Percentiles rank a stretch among this genome's conserved stretches.
Conservation (phyloP, 2,797 vertebrate species). For the Bovichtus diacanthus region DNA sequence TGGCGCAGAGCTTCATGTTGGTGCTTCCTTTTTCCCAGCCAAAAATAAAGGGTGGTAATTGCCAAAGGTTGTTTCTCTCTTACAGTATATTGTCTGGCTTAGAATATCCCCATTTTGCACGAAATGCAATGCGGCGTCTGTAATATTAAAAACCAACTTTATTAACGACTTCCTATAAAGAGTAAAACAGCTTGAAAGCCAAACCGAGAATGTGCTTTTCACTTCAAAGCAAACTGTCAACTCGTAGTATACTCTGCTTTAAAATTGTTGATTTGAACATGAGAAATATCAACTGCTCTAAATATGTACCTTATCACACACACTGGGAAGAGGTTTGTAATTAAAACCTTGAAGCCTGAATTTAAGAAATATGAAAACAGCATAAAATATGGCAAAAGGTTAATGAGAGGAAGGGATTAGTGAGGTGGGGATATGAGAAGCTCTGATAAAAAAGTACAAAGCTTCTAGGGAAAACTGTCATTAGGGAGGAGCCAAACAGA, state of each 20-base stretch:
- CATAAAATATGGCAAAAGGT: conserved; percentile 22
- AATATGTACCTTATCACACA: conserved; percentile 9
- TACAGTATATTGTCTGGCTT: conserved; percentile 12
- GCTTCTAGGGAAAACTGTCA: conserved; percentile 57
- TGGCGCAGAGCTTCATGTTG: not conserved
- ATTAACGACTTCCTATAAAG: conserved; percentile 17
- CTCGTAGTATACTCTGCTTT: not conserved
- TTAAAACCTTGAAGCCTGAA: not conserved
- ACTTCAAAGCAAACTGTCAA: not conserved
- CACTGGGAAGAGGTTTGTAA: conserved; percentile 5
- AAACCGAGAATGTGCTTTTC: not conserved
- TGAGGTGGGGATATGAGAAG: conserved; percentile 23
- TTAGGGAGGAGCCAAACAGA: conserved; percentile 45
- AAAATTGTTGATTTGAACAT: not conserved
- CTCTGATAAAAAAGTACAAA: conserved; percentile 37
- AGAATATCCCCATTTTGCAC: conserved; percentile 9
- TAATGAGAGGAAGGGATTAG: conserved; percentile 55
- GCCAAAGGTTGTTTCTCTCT: not conserved
- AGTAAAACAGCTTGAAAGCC: not conserved
- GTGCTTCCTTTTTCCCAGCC: not conserved
- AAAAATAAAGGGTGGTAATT: conserved; percentile 15
- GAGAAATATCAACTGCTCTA: not conserved
- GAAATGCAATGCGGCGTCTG: not conserved
- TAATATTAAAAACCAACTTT: conserved; percentile 19
- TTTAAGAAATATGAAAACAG: not conserved